Base-by-base conservation (phyloP, 2,113 vertebrate species). In the Chaenocephalus aceratus region DNA sequence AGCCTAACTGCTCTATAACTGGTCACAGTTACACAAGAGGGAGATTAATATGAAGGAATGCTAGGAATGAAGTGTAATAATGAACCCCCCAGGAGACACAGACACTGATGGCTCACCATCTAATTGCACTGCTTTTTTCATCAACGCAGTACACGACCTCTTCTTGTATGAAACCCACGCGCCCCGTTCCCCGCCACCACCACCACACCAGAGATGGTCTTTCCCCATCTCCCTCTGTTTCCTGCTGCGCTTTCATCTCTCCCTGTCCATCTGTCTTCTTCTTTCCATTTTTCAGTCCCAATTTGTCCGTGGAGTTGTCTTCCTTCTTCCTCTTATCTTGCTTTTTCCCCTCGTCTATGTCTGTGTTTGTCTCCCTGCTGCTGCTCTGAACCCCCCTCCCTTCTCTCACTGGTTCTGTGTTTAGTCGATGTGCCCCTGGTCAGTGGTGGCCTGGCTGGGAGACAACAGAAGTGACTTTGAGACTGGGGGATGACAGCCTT, bases 91-190 rank as follows among this genome's bases (percentile, higher is more conserved):
- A 84, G 85, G 92, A 93, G 91, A 89, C 59, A 0, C 70, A 88
- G 87, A 92, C 91, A 89, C 91, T 92, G 91, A 94, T 93, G 93
- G 91, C 91, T 91, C 90, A 85, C 82, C 89, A 89, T 92, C 87
- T 95, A 95, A 95, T 94, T 95, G 93, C 80, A 61, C 88, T 92
- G 80, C 84, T 94, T 95, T 94, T 94, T 92, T 88, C 91, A 92
- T 93, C 87, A 77, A 88, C 58, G 16, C 77, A 83, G 93, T 77
- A 91, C 86, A 77, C 67, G 88, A 94, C 93, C 93, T 90, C 77
- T 92, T 65, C 79, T 87, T 89, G 91, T 84, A 86, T 75, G 72
- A 88, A 93, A 92, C 80, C 80, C 79, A 88, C 77, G 34, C 62
- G 44, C 57, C 60, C 59, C 14, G 30, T 78, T 85, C 85, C 75